Conservation (phyloP, 2,797 vertebrate genomes). For the Tangara arthus region DNA sequence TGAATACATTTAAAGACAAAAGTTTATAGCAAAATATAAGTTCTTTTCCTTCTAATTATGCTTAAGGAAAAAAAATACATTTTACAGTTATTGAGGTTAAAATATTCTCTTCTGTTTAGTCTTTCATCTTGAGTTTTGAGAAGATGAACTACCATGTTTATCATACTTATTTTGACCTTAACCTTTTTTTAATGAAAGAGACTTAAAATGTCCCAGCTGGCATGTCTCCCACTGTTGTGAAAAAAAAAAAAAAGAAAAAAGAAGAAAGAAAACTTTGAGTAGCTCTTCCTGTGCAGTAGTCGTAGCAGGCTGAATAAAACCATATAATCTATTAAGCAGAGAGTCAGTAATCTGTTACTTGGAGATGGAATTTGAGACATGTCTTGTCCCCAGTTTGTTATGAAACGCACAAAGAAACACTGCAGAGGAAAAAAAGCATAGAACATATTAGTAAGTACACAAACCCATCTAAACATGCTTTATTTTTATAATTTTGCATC, state of each 20-base stretch:
- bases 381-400: not conserved
- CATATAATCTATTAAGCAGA: not conserved
- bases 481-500: not conserved
- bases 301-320: not conserved
- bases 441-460: not conserved
- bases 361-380: not conserved
- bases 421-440: not conserved
- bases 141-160: slow-evolving; percentile 79
- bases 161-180: slow-evolving; percentile 82
- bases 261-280: slow-evolving; percentile 24
- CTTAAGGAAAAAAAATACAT: not conserved
- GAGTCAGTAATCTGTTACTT: not conserved
- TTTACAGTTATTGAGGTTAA: slow-evolving; percentile 65
- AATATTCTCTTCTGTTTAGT: slow-evolving; percentile 72
- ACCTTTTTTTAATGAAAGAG: slow-evolving; percentile 80
- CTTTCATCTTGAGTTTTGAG: slow-evolving; percentile 75
- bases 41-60: slow-evolving; percentile 41
- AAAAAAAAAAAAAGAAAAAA: not conserved
- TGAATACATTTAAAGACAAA: slow-evolving; percentile 66
- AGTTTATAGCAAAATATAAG: slow-evolving; percentile 56
- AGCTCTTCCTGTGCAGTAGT: slow-evolving; percentile 59
- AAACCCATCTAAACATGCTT: not conserved
- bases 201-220: slow-evolving; percentile 84
- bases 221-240: slow-evolving; percentile 46
- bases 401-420: not conserved